phyloP scores from a whole-genome alignment of 2,888 invertebrate genomes.

The Chalcis sispes region DNA sequence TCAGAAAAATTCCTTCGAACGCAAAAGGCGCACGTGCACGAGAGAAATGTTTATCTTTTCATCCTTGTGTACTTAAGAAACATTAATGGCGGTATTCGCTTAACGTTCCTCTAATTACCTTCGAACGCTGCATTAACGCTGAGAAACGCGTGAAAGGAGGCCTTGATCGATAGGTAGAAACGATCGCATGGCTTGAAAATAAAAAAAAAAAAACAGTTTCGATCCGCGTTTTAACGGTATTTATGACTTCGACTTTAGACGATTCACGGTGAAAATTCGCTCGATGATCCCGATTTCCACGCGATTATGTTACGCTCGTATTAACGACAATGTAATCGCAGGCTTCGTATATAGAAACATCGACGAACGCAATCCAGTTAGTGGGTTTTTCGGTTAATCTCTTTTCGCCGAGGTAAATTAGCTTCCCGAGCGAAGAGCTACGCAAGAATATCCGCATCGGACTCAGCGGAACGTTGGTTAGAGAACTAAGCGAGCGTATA shows the following conservation, averaged over 20 bases:
- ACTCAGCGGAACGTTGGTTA: too few relatives aligned
- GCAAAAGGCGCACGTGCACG: not conserved
- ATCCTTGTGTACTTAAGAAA: not conserved
- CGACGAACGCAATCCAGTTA: slow-evolving; percentile 11
- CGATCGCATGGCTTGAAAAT: not conserved
- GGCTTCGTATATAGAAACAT: not conserved
- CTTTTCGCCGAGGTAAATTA: not conserved
- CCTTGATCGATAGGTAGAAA: not conserved
- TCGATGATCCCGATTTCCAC: not conserved
- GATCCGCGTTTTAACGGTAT: not conserved
- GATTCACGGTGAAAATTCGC: not conserved
- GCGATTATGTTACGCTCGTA: not conserved
- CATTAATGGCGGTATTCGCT: not conserved
- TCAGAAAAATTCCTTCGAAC: slow-evolving; percentile 28
- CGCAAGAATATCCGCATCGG: too few relatives aligned
- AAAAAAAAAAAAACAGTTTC: slow-evolving; percentile 22
- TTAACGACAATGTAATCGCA: too few relatives aligned
- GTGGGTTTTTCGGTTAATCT: slow-evolving; percentile 32
- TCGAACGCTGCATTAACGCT: not conserved
- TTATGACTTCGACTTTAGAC: too few relatives aligned
- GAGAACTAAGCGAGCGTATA: too few relatives aligned
- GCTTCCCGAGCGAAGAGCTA: too few relatives aligned
- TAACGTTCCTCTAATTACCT: slow-evolving; percentile 38
- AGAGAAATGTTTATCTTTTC: not conserved
- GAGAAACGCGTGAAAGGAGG: slow-evolving; percentile 9